Evolutionary conservation across 2,797 vertebrate species (phyloP), one percentile per base, ranked within the genome.

Genomic region (Hyperoplus immaculatus): DNA sequence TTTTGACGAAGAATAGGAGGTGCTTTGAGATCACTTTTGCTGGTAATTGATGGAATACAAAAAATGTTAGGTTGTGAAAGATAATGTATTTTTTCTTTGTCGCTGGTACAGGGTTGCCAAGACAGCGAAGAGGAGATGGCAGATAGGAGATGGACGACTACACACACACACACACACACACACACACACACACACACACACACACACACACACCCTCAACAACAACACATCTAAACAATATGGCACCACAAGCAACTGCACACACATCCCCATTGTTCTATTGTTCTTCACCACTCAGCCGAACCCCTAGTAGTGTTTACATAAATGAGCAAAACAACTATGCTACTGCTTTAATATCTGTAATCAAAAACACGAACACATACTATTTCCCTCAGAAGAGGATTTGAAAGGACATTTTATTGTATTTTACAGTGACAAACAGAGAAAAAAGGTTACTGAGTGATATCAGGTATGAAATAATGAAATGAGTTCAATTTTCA

Each of bases 401-500:
- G 81, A 89, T 86, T 88, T 90, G 69, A 69, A 29, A 88, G 68
- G 83, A 88, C 69, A 65, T 51, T 96, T 96, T 96, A 96, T 96
- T 96, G 88, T 88, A 89, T 87, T 92, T 92, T 84, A 92, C 91
- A 93, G 78, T 72, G 78, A 92, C 83, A 93, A 81, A 94, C 73
- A 91, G 81, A 92, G 69, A 91, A 88, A 67, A 86, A 75, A 41
- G 68, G 93, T 95, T 96, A 95, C 89, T 84, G 56, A 76, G 91
- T 80, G 74, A 89, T 82, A 90, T 87, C 86, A 88, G 85, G 78
- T 82, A 84, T 89, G 88, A 90, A 91, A 93, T 91, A 88, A 91
- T 87, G 74, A 89, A 92, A 91, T 81, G 66, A 93, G 87, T 92
- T 92, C 90, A 82, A 75, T 90, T 92, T 88, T 92, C 75, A 76